phyloP scores from a whole-genome alignment of 2,113 vertebrate species.

The Thunnus maccoyii region DNA sequence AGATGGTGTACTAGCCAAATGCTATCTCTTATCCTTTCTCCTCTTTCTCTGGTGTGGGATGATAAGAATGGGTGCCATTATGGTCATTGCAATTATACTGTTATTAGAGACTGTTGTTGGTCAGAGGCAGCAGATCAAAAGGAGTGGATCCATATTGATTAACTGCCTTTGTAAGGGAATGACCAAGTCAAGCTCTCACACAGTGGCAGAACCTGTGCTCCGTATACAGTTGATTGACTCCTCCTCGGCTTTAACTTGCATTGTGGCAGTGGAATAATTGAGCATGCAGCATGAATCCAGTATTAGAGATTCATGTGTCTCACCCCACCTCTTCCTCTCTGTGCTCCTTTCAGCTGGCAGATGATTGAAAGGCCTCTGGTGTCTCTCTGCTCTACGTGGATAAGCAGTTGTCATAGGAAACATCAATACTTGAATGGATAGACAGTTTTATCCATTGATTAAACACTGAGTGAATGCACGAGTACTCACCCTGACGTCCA shows the following conservation, averaged over 20 bases:
- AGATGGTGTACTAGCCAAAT: neutral
- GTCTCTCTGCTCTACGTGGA: constrained; percentile 73
- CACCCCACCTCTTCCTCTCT: constrained; percentile 50
- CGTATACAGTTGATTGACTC: constrained; percentile 55
- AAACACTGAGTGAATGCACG: constrained; percentile 80
- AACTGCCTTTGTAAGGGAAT: constrained; percentile 57
- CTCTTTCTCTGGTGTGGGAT: constrained; percentile 2
- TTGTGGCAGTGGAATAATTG: constrained; percentile 66
- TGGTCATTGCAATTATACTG: constrained; percentile 59
- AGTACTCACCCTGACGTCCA: constrained; percentile 62
- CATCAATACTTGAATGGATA: constrained; percentile 83
- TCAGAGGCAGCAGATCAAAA: constrained; percentile 68
- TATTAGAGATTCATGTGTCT: constrained; percentile 64
- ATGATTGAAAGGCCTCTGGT: constrained; percentile 80
- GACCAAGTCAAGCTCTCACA: constrained; percentile 45
- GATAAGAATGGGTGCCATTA: constrained; percentile 45
- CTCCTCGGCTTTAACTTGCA: constrained; percentile 45
- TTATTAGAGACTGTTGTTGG: constrained; percentile 68
- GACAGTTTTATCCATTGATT: constrained; percentile 85
- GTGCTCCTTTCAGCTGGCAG: constrained; percentile 49
- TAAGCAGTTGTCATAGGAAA: constrained; percentile 82
- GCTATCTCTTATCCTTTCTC: constrained; percentile 5
- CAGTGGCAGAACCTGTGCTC: constrained; percentile 37
- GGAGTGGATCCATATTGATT: constrained; percentile 72
- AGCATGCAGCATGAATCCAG: constrained; percentile 65